A percentile compares a stretch with the other conserved stretches of the same genome.
These are phyloP conservation scores for Pelobates fuscus DNA, from an alignment of 2,113 vertebrate species.

Conservation along the genomic window DNA sequence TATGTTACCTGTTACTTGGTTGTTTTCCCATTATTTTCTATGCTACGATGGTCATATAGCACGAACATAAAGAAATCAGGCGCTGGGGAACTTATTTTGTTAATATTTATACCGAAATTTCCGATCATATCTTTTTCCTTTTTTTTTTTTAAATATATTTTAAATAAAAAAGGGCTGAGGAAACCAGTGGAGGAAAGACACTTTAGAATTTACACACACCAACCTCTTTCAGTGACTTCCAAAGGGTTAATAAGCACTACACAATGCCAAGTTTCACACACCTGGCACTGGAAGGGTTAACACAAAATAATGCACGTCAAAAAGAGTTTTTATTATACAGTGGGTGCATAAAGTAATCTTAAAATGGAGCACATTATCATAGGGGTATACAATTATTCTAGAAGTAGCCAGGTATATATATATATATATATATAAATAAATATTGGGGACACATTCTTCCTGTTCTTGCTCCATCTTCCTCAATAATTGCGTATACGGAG, in stretches of 20 bases:
- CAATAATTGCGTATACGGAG: too few species aligned
- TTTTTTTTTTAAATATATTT: not conserved
- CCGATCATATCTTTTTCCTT: conserved; percentile 16
- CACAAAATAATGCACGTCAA: not conserved
- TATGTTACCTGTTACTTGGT: conserved; percentile 39
- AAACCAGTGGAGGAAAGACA: not conserved
- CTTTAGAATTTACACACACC: not conserved
- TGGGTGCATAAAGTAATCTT: not conserved
- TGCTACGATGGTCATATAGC: conserved; percentile 38
- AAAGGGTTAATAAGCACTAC: not conserved
- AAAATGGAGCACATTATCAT: not conserved
- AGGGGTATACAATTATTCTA: not conserved
- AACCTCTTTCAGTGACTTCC: not conserved
- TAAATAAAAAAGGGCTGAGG: not conserved
- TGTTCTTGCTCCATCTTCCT: too few species aligned
- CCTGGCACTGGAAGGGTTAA: not conserved
- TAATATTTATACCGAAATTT: not conserved
- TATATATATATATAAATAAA: too few species aligned
- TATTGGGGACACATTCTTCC: too few species aligned
- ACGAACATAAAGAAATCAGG: conserved; percentile 38
- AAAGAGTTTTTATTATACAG: not conserved
- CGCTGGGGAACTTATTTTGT: conserved; percentile 1
- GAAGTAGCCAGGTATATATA: too few species aligned
- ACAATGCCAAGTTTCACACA: not conserved
- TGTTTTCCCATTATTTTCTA: conserved; percentile 47